These are phyloP conservation scores for Chionodraco myersi DNA, from an alignment of 2,113 vertebrate species.

Conservation along the genomic window DNA sequence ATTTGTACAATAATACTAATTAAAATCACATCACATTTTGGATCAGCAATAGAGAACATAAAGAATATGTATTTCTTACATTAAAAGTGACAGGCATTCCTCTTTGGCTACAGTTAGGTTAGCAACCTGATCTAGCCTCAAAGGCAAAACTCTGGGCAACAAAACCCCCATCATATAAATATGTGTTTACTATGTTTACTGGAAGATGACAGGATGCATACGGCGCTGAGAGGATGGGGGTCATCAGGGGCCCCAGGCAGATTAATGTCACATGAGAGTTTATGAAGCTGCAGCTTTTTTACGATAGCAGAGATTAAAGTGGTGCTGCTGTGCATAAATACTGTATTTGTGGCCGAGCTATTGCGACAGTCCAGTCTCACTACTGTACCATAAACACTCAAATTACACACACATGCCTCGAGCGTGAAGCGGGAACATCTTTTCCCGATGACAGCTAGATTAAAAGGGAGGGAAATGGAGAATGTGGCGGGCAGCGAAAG, in stretches of 20 bases:
- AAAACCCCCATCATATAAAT: too few relatives aligned
- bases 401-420: constrained; percentile 21
- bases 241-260: not conserved
- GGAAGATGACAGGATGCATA: constrained; percentile 15
- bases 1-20: not conserved
- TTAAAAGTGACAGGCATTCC: not conserved
- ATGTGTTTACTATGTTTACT: constrained; percentile 14
- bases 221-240: not conserved
- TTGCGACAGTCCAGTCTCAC: constrained; percentile 14
- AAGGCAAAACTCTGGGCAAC: constrained; percentile 24
- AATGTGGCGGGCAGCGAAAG: constrained; percentile 36
- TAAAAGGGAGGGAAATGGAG: constrained; percentile 50
- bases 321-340: constrained; percentile 2
- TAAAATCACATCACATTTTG: not conserved
- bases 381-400: constrained; percentile 13
- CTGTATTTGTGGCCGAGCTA: constrained; percentile 19
- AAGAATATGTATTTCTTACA: not conserved
- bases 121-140: not conserved
- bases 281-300: constrained; percentile 9
- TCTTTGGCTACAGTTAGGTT: too few relatives aligned
- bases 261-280: constrained; percentile 22
- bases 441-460: constrained; percentile 38
- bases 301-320: constrained; percentile 2
- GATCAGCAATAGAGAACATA: not conserved
- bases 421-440: constrained; percentile 30